Evolutionary conservation across 53 echinoderm and acorn worm species (phyloP).

Genomic region (Paracentrotus lividus): DNA sequence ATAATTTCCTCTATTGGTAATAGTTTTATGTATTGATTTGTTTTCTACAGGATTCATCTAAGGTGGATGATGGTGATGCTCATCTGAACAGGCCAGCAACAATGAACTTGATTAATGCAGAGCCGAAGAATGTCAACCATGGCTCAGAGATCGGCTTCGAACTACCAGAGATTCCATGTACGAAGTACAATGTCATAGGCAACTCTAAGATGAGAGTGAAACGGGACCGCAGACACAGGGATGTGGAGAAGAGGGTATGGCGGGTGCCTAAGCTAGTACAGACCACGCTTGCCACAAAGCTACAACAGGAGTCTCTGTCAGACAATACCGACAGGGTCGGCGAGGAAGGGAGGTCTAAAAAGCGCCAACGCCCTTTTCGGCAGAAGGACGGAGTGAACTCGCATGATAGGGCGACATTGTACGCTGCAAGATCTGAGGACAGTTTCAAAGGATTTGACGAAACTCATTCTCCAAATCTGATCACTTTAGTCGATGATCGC

Average conservation of each 20-base stretch:
- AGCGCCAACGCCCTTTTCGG: background rate
- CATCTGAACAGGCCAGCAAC: background rate
- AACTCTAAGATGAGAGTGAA: slow-evolving; percentile 80
- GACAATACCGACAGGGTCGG: background rate
- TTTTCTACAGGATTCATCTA: background rate
- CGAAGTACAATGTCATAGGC: slow-evolving; percentile 80
- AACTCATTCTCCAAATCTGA: background rate
- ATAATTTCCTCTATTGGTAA: too few relatives aligned
- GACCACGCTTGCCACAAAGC: background rate
- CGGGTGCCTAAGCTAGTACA: slow-evolving; percentile 58
- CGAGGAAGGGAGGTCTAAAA: background rate
- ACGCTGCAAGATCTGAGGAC: slow-evolving; percentile 16
- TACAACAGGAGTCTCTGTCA: background rate
- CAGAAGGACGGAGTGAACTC: background rate
- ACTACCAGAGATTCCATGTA: slow-evolving; percentile 73
- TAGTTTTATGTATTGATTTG: background rate
- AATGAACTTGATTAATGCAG: background rate
- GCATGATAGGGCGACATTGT: slow-evolving; percentile 51
- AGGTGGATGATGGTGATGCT: background rate
- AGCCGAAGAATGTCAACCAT: slow-evolving; percentile 42
- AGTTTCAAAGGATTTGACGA: slow-evolving; percentile 43
- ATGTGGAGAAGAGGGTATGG: slow-evolving; percentile 64
- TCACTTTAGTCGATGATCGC: background rate
- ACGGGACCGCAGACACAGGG: slow-evolving; percentile 33
- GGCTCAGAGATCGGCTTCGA: slow-evolving; percentile 59